These are phyloP conservation scores for Drosophila lacertosa DNA, from an alignment of 1,140 invertebrate genomes.

Conservation along the genomic window DNA sequence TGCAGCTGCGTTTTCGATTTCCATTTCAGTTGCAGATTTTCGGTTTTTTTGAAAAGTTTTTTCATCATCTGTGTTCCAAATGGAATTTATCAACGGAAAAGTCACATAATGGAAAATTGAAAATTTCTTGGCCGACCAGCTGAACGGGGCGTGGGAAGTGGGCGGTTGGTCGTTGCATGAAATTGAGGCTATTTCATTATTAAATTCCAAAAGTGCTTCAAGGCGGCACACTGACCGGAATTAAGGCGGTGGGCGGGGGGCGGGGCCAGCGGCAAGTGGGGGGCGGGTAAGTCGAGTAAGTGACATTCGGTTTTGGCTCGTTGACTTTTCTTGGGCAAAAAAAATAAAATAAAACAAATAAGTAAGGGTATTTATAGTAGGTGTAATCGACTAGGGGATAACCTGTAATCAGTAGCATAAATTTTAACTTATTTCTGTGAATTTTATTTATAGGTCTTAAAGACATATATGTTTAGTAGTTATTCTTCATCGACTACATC, in stretches of 20 bases:
- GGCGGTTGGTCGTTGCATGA: not conserved
- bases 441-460: too few species aligned
- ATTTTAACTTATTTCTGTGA: too few species aligned
- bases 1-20: constrained; percentile 46
- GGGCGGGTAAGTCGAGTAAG: constrained; percentile 17
- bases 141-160: too few species aligned
- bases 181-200: constrained; percentile 76
- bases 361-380: too few species aligned
- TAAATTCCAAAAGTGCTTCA: constrained; percentile 71
- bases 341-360: not conserved
- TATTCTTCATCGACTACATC: too few species aligned
- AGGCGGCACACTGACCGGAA: constrained; percentile 19
- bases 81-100: constrained; percentile 69
- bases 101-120: constrained; percentile 50
- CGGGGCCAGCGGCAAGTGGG: too few species aligned
- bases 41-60: constrained; percentile 40
- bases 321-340: constrained; percentile 51
- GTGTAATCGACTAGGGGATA: not conserved
- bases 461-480: too few species aligned
- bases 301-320: constrained; percentile 76
- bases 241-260: not conserved
- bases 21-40: constrained; percentile 31
- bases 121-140: constrained; percentile 36
- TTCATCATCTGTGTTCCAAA: constrained; percentile 31
- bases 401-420: not conserved